Base-by-base conservation (phyloP, 2,888 invertebrate species). In the Dysmachus trigonus region DNA sequence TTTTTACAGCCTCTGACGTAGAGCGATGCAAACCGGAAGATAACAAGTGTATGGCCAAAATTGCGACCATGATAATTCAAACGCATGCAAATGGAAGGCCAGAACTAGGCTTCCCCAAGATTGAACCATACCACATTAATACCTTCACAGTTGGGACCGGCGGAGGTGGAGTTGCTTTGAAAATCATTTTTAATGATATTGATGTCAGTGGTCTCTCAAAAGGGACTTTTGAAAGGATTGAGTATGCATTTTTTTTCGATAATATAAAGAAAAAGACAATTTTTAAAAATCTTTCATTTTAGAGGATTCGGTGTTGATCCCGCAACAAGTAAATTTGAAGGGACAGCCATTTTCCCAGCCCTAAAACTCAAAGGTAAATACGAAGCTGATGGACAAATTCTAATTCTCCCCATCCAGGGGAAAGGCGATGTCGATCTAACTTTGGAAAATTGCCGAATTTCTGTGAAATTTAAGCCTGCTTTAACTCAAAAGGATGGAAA, bases 381-480 rank as follows among this genome's bases (percentile, higher is more conserved):
- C 86, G 88, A 82, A 1, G 88, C 89, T 22, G 87, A 88, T 51
- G 91, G 91, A 41, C 89, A 88, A 74, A 88, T 91, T 13, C 87
- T 91, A 33, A 86, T 90, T 27, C 87, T 91, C 15, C 90, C 90
- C 18, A 89, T 91, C 76, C 86, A 87, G 18, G 90, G 90, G n/a
- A 86, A 87, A 47, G 90, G 83, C 5, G 41, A 72, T 38, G 83
- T 15, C n/a, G 77, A 76, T 53, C 22, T 88, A 13, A 35, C 71
- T 22, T 30, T 87, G 62, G 88, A 88, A 0, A 84, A 88, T 82
- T 71, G 85, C n/a, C 79, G 87, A n/a, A 33, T 87, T 74, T 90
- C 91, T 5, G 89, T 91, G 0, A 91, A 91, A 88, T 92, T 92
- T 85, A 91, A 91, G 88, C 91, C 91, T 0, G 89, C 88, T 15